phyloP scores from a whole-genome alignment of 2,888 invertebrate species.

The Germaria angustata region DNA sequence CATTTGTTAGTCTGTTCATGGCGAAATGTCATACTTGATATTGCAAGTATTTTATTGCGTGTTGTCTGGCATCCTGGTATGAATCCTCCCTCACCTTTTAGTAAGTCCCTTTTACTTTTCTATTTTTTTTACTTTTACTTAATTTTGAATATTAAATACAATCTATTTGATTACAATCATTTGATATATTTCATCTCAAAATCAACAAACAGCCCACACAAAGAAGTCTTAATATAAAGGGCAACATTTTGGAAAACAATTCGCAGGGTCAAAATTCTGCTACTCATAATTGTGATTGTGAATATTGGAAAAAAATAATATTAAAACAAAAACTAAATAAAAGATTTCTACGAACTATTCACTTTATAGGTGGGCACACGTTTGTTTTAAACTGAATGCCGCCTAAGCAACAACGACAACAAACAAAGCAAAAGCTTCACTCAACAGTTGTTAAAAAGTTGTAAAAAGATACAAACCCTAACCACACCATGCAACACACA shows the following conservation, averaged over 20 bases:
- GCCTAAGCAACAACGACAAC: conserved; percentile 49
- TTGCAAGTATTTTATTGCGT: too few species aligned
- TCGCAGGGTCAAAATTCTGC: conserved; percentile 61
- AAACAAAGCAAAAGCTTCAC: conserved; percentile 47
- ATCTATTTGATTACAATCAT: conserved; percentile 6
- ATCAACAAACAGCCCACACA: conserved; percentile 46
- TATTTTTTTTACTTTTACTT: neutral
- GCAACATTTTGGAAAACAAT: conserved; percentile 26
- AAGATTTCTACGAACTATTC: conserved; percentile 66
- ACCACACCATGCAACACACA: conserved; percentile 39
- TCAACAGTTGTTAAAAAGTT: conserved; percentile 65
- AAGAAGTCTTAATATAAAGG: neutral
- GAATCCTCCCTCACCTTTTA: too few species aligned
- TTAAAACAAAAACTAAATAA: conserved; percentile 33
- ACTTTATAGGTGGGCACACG: conserved; percentile 66
- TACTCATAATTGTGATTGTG: conserved; percentile 63
- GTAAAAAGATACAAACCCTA: conserved; percentile 55
- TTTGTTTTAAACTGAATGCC: conserved; percentile 60
- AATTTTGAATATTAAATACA: neutral
- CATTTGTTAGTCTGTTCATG: too few species aligned
- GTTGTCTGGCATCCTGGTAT: too few species aligned
- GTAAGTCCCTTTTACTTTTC: too few species aligned
- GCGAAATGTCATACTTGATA: too few species aligned
- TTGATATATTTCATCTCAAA: neutral
- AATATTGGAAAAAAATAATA: conserved; percentile 39